These are phyloP conservation scores for Tinamus major DNA, from an alignment of 2,797 vertebrate species.

Conservation along the genomic window DNA sequence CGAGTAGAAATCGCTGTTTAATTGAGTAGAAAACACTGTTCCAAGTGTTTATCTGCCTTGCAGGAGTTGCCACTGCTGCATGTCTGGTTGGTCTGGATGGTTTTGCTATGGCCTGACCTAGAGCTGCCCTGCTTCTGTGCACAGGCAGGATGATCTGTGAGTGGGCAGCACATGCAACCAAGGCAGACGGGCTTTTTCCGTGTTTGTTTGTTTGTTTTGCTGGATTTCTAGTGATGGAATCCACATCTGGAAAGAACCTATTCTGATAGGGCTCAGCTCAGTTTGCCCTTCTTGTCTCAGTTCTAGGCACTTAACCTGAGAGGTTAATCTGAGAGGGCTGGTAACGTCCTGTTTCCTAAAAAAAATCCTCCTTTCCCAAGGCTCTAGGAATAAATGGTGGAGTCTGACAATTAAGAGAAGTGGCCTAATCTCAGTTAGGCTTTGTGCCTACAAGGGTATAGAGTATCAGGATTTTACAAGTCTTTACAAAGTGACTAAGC, in stretches of 20 bases:
- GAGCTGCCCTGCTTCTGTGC: neutral
- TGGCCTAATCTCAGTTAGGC: neutral
- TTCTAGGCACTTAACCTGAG: neutral
- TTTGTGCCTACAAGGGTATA: conserved; percentile 47
- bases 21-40: neutral
- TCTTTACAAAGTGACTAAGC: conserved; percentile 25
- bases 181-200: neutral
- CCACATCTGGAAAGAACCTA: neutral
- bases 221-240: neutral
- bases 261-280: neutral
- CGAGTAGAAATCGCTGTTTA: conserved; percentile 4
- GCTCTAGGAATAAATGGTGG: neutral
- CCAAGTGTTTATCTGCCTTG: conserved; percentile 56
- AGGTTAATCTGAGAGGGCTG: neutral
- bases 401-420: conserved; percentile 4
- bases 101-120: neutral
- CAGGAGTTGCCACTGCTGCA: conserved; percentile 48
- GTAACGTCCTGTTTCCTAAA: neutral
- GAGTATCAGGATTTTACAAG: conserved; percentile 35
- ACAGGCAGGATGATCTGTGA: neutral
- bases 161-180: neutral
- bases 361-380: neutral
- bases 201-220: neutral
- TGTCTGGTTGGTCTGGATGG: conserved; percentile 26
- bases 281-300: neutral